Conservation (phyloP, 2,797 vertebrate species). For the Tauraco hartlaubi region DNA sequence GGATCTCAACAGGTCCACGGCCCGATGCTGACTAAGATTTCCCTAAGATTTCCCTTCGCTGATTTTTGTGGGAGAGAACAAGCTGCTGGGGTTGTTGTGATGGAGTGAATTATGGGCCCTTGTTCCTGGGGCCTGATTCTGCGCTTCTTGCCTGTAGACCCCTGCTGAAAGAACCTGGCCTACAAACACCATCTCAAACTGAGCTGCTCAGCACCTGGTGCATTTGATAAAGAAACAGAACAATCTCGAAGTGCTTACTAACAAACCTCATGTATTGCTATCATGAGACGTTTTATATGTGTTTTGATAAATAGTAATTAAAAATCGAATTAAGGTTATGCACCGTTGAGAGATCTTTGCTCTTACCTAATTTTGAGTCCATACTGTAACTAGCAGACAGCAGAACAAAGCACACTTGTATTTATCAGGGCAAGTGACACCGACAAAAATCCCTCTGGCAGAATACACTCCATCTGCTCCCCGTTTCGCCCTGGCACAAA, state of each 20-base stretch:
- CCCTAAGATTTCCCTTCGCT: background rate
- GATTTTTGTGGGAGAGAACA: background rate
- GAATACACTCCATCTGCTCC: background rate
- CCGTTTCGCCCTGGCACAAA: background rate
- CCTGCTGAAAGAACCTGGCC: background rate
- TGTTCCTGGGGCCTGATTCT: background rate
- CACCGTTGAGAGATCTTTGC: background rate
- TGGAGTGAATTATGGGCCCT: accelerated
- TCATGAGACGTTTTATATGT: accelerated
- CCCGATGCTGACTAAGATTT: background rate
- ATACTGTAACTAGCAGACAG: background rate
- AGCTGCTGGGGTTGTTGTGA: background rate
- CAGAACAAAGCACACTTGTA: background rate
- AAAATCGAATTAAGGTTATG: background rate
- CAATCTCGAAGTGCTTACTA: background rate
- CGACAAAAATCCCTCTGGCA: background rate
- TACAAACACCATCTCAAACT: accelerated
- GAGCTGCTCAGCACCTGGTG: background rate
- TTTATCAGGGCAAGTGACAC: background rate
- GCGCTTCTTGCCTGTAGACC: background rate
- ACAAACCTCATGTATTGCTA: accelerated
- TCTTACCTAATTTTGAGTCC: background rate
- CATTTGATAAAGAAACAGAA: background rate
- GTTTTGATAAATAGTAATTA: background rate
- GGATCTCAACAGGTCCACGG: background rate